phyloP scores from a whole-genome alignment of 2,888 invertebrate genomes.

The Parthenolecanium corni region DNA sequence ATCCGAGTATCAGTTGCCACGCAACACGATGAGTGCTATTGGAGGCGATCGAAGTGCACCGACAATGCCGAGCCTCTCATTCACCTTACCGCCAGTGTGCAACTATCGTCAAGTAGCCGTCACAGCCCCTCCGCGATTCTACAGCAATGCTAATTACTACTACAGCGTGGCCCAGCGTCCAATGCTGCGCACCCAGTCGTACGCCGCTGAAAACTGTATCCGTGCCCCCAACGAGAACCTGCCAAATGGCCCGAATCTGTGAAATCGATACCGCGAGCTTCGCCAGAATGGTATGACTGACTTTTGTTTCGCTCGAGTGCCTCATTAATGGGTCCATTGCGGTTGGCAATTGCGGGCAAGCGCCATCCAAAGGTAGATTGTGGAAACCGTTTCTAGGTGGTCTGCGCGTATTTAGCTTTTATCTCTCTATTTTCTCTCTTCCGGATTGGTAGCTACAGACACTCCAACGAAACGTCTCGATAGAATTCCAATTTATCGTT shows the following conservation, averaged over 20 bases:
- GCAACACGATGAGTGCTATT: conserved; percentile 15
- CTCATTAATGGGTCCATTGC: too few relatives aligned
- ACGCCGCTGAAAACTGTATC: conserved; percentile 12
- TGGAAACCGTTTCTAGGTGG: too few relatives aligned
- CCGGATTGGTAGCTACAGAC: too few relatives aligned
- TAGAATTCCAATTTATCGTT: too few relatives aligned
- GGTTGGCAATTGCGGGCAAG: too few relatives aligned
- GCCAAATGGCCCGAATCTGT: conserved; percentile 11
- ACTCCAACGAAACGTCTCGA: too few relatives aligned
- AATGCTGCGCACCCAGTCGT: conserved; percentile 17
- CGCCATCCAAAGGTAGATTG: too few relatives aligned
- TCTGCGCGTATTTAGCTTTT: too few relatives aligned
- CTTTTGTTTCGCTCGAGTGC: too few relatives aligned
- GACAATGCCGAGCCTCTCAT: not conserved
- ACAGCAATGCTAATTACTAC: conserved; percentile 19
- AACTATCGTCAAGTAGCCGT: conserved; percentile 22
- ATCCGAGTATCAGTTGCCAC: conserved; percentile 4
- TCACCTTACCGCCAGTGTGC: conserved; percentile 18
- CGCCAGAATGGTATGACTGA: too few relatives aligned
- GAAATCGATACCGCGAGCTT: too few relatives aligned
- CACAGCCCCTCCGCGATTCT: conserved; percentile 17
- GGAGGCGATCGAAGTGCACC: conserved; percentile 7
- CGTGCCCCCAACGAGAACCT: conserved; percentile 12
- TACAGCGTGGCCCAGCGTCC: conserved; percentile 21
- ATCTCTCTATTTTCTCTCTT: too few relatives aligned